Base-by-base conservation (phyloP, 2,888 invertebrate genomes). In the Nezara viridula region DNA sequence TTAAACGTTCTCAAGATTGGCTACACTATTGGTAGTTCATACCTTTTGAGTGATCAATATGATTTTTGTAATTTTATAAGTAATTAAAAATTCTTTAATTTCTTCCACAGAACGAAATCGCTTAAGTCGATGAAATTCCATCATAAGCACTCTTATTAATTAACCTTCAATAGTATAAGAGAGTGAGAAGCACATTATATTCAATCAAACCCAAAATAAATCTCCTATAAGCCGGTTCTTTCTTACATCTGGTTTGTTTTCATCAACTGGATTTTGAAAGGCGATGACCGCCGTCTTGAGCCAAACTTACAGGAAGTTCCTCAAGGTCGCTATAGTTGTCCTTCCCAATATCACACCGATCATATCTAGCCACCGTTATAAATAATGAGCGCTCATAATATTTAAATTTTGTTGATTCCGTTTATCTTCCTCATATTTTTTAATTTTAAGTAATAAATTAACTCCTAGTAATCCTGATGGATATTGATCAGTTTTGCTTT, bases 291-390 rank as follows among this genome's bases (percentile, higher is more conserved):
- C n/a, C n/a, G 40, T n/a, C n/a, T 14, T 44, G 44, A n/a, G 21
- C n/a, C 81, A 24, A 81, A 81, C 81, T 81, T 81, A 2, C 81
- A 81, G 81, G 81, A 81, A 81, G 44, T 47, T n/a, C n/a, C n/a
- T n/a, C 81, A 81, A 81, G 81, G 81, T 47, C 44, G 44, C n/a
- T 44, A 12, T 44, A 47, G 81, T 16, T 44, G 81, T 81, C 40
- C 44, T 81, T 81, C 81, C 44, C 12, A 44, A 81, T 81, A n/a
- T 81, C 44, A 73, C 37, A 32, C 32, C 9, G 19, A 73, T 73
- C 66, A 21, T 37, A 73, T 66, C 16, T 16, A 66, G 32, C 32
- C 37, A 32, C 66, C 66, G 66, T 73, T 73, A 37, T 37, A 73
- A 37, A 73, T 73, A 37, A 16, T 37, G 16, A 16, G 14, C 14